phyloP scores from a whole-genome alignment of 2,113 vertebrate genomes.

The Salminus brasiliensis region DNA sequence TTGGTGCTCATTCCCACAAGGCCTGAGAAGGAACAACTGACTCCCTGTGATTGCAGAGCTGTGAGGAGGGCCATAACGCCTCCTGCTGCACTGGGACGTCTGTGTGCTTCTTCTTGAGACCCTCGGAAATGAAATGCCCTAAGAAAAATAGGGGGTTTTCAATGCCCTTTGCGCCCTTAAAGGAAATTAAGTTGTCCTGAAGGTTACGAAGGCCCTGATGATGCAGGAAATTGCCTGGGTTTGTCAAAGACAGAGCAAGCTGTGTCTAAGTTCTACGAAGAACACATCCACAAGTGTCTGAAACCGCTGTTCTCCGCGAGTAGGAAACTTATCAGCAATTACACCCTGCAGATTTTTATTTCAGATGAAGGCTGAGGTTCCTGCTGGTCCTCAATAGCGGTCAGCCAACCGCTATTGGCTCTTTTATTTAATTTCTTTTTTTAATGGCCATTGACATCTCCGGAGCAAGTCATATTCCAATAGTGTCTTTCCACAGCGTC shows the following conservation, averaged over 20 bases:
- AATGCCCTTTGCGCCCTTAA: background rate
- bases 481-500: background rate
- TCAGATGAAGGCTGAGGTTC: background rate
- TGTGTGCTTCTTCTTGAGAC: background rate
- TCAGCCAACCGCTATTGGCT: background rate
- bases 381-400: too few species aligned
- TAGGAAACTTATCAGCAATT: background rate
- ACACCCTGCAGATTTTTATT: too few species aligned
- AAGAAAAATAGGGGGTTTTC: background rate
- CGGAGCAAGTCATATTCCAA: background rate
- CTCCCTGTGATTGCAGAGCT: background rate
- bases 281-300: background rate
- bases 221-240: background rate
- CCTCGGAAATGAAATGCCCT: background rate
- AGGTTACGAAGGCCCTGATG: background rate
- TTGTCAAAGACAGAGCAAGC: background rate
- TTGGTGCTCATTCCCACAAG: background rate
- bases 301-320: background rate
- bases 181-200: background rate
- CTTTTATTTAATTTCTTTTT: background rate
- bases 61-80: background rate
- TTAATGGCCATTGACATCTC: constrained; percentile 1
- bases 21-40: background rate
- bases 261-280: background rate
- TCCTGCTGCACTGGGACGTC: background rate